phyloP scores from a whole-genome alignment of 2,888 invertebrate genomes.

The Tyria jacobaeae region DNA sequence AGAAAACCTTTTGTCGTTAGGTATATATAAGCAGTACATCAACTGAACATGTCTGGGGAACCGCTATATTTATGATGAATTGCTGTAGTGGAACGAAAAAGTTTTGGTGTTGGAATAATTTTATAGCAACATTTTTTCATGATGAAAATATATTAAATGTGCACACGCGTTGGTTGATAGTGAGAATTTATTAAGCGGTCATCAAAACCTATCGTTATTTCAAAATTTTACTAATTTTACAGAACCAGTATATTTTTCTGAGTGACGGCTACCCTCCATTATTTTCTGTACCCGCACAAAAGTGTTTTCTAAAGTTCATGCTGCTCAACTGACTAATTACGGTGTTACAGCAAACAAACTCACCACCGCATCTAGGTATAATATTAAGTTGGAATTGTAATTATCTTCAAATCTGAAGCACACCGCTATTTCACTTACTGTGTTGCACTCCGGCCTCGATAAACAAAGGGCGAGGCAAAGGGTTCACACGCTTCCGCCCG shows the following conservation, averaged over 20 bases:
- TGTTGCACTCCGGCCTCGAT: constrained; percentile 47
- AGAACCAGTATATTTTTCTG: no score
- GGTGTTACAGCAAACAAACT: no score
- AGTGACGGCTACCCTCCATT: no score
- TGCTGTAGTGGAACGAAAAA: constrained; percentile 12
- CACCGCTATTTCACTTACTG: constrained; percentile 28
- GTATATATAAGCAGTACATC: constrained; percentile 35
- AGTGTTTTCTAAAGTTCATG: no score
- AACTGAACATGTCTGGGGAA: constrained; percentile 23
- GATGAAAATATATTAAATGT: neutral
- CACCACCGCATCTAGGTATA: no score
- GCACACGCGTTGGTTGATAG: neutral
- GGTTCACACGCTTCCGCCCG: constrained; percentile 78
- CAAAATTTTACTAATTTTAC: no score
- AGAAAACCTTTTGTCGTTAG: constrained; percentile 50
- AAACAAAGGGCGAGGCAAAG: constrained; percentile 80
- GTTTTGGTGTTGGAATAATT: neutral
- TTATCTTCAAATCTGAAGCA: constrained; percentile 23
- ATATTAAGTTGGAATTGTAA: no score
- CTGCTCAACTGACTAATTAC: no score
- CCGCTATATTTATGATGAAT: constrained; percentile 36
- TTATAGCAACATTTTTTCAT: neutral
- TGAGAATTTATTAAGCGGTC: no score
- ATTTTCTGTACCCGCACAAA: no score
- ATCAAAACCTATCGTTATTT: neutral